Base-by-base conservation (phyloP, 2,113 vertebrate species). In the Podocnemis expansa region DNA sequence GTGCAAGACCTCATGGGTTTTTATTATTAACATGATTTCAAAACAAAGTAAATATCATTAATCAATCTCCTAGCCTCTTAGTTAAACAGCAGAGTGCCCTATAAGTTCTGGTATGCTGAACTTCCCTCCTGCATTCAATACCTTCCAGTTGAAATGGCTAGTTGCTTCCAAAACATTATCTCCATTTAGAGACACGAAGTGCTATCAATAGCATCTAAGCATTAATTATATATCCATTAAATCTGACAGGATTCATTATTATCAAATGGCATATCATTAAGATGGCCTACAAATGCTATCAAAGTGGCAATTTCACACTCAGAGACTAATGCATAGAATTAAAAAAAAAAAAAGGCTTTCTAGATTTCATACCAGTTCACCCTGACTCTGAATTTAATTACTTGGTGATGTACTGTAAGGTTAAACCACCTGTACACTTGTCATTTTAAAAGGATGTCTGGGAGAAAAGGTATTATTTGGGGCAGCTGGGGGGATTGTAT, bases 191-290 rank as follows among this genome's bases (percentile, higher is more conserved):
- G 85, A 41, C 56, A 31, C 8, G 17, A 5, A 6, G 45, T 81
- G 24, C 88, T 95, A 93, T 95, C 94, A 94, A 80, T 43, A 95
- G 80, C 31, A 85, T 90, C 87, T 94, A 97, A 96, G 92, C 91
- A 96, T 97, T 97, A 98, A 97, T 98, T 98, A 98, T 87, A 93
- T 93, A 88, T 91, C 91, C 90, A 97, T 98, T 98, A 97, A 96
- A 94, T 96, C 34, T 85, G 91, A 87, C 60, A 87, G 83, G 96
- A 96, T 97, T 97, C 94, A 96, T 97, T 96, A 94, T 98, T 97
- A 98, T 95, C 45, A 94, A 97, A 94, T 92, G 95, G 54, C 88
- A 95, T 84, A 87, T 89, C 91, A 94, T 96, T 95, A 96, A 86
- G 80, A 54, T 21, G 78, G 79, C 91, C 90, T 73, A 52, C 25